Evolutionary conservation across 2,888 invertebrate species (phyloP).

Genomic region (Nomada hirtipes): DNA sequence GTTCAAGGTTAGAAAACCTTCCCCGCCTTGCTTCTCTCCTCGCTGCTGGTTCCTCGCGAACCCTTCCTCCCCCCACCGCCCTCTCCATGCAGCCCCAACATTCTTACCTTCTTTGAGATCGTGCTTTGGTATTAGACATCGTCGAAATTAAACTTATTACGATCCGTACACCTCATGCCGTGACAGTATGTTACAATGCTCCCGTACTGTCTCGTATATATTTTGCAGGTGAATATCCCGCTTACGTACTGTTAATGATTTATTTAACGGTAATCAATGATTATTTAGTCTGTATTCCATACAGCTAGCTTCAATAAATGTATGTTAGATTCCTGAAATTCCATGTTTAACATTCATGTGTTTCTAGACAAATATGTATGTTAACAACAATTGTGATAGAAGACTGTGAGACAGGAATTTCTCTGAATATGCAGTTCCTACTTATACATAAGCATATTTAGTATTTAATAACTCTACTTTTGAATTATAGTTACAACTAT

Average conservation of each 20-base stretch:
- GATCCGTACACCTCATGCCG: conserved; percentile 11
- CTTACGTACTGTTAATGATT: not conserved
- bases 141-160: conserved; percentile 33
- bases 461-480: not conserved
- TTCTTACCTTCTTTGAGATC: conserved; percentile 48
- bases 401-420: not conserved
- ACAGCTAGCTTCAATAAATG: not conserved
- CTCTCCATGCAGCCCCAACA: conserved; percentile 43
- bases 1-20: conserved; percentile 89
- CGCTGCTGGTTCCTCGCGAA: conserved; percentile 38
- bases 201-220: conserved; percentile 10
- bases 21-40: conserved; percentile 65
- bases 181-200: conserved; percentile 25
- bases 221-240: conserved; percentile 15
- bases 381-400: not conserved
- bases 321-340: not conserved
- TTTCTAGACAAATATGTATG: not conserved
- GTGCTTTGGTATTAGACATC: conserved; percentile 34
- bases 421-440: not conserved
- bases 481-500: not conserved
- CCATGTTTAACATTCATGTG: not conserved
- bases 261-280: conserved; percentile 1
- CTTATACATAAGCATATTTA: not conserved
- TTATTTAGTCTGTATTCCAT: not conserved
- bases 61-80: conserved; percentile 44